Conservation (phyloP, 37 sponge, comb jelly and placozoan species). For the Bolinopsis microptera region DNA sequence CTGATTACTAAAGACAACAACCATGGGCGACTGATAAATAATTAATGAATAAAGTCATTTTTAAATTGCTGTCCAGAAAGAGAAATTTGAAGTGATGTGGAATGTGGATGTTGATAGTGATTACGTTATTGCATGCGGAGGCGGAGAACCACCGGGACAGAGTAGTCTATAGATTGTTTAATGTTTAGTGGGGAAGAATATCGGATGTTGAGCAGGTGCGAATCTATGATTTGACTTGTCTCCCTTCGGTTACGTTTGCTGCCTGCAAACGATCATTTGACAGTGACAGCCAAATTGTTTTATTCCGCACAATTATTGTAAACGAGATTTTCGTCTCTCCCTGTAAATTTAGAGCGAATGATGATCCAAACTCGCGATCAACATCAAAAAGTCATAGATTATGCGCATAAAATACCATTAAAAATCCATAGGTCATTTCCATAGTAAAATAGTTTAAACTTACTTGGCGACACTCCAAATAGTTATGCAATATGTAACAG, state of each 20-base stretch:
- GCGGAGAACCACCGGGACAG: not conserved
- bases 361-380: not conserved
- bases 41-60: too few relatives aligned
- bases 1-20: too few relatives aligned
- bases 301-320: not conserved
- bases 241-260: not conserved
- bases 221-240: not conserved
- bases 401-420: not conserved
- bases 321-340: not conserved
- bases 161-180: not conserved
- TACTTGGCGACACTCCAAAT: not conserved
- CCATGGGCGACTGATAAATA: too few relatives aligned
- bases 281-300: constrained; percentile 23
- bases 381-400: not conserved
- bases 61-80: not conserved
- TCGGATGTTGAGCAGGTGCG: not conserved
- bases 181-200: not conserved
- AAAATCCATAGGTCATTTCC: not conserved
- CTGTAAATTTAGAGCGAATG: not conserved
- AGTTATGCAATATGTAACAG: not conserved
- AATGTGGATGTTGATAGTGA: not conserved
- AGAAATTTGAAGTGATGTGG: constrained; percentile 4
- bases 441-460: not conserved
- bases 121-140: not conserved
- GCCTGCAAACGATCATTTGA: not conserved